Conservation (phyloP, 1,140 invertebrate species). For the Magallana ariakensis region DNA sequence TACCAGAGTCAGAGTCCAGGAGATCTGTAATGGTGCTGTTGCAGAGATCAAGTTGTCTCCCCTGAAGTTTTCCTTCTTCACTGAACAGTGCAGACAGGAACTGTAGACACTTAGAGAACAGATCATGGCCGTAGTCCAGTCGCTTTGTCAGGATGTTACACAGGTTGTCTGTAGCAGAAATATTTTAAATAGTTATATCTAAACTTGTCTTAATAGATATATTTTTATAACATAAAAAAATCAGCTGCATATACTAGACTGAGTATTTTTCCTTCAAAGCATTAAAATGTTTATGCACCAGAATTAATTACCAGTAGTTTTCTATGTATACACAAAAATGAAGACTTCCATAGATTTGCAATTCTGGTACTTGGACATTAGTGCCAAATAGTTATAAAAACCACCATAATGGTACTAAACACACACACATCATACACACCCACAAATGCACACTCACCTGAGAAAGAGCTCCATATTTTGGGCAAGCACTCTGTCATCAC, state of each 20-base stretch:
- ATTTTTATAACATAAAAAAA: no score
- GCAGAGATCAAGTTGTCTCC: conserved; percentile 55
- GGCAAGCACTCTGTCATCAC: conserved; percentile 64
- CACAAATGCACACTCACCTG: conserved; percentile 67
- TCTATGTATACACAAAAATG: no score
- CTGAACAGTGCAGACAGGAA: conserved; percentile 70
- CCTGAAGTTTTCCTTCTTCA: conserved; percentile 69
- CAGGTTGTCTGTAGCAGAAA: conserved; percentile 59
- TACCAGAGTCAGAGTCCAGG: conserved; percentile 48
- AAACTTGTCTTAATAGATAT: no score
- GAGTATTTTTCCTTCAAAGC: no score
- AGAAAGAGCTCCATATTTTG: conserved; percentile 71
- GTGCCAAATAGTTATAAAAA: neutral
- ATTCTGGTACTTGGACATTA: no score
- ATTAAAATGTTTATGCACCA: no score
- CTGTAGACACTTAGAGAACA: conserved; percentile 63
- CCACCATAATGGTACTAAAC: no score
- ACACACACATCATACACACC: no score
- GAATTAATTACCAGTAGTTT: no score
- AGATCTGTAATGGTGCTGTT: conserved; percentile 48
- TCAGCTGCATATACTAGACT: no score
- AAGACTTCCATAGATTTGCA: no score
- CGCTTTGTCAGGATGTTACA: conserved; percentile 60
- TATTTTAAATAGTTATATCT: no score
- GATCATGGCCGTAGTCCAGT: conserved; percentile 53